phyloP scores from a whole-genome alignment of 2,113 vertebrate species.

The Leucoraja erinaceus region DNA sequence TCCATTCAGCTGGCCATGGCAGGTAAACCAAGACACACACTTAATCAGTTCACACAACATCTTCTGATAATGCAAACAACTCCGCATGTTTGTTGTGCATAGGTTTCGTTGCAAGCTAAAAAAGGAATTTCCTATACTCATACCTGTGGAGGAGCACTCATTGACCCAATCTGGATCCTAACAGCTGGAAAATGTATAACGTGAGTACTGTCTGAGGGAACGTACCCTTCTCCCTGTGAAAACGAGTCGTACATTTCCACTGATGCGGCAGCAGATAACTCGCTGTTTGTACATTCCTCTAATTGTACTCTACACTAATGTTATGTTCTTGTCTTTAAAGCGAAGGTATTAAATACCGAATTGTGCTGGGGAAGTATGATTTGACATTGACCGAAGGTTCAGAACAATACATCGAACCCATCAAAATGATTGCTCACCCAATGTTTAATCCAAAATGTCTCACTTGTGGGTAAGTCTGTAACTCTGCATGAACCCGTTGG shows the following conservation, averaged over 20 bases:
- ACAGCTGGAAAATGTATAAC: constrained; percentile 16
- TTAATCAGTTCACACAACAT: no score
- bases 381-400: constrained; percentile 20
- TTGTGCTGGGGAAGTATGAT: constrained; percentile 31
- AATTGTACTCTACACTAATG: background rate
- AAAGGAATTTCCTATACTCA: constrained; percentile 20
- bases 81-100: background rate
- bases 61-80: background rate
- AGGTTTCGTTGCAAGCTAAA: constrained; percentile 28
- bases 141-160: constrained; percentile 28
- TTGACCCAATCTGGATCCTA: background rate
- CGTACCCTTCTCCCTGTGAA: background rate
- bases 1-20: constrained; percentile 33
- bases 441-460: constrained; percentile 38
- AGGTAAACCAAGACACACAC: constrained; percentile 2
- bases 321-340: constrained; percentile 24
- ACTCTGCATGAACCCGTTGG: background rate
- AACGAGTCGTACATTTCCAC: background rate
- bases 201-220: background rate
- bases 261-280: background rate
- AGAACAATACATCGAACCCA: constrained; percentile 16
- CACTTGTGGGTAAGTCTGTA: constrained; percentile 21
- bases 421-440: constrained; percentile 26
- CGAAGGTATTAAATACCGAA: background rate
- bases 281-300: background rate